Percentiles rank a stretch among this genome's conserved stretches.
Conservation (phyloP, 2,797 vertebrate species). For the Muscicapa comitata region DNA sequence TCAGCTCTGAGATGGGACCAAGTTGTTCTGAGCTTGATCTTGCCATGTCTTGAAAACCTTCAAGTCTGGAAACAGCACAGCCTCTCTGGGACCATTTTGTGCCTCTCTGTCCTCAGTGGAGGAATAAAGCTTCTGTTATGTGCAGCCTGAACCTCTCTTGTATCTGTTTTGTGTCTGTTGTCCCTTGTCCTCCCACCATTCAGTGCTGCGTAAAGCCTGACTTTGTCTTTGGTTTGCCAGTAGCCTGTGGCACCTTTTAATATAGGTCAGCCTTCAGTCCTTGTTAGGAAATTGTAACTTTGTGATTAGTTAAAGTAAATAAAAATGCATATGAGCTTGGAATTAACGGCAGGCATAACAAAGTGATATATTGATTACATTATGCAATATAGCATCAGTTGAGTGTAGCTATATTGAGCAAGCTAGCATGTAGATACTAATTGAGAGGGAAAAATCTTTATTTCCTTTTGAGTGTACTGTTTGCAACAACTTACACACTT, state of each 20-base stretch:
- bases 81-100: background rate
- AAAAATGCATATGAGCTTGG: background rate
- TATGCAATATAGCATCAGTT: background rate
- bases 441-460: conserved; percentile 38
- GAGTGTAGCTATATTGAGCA: background rate
- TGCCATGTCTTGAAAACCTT: background rate
- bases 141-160: background rate
- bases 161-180: background rate
- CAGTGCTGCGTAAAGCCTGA: background rate
- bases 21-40: background rate
- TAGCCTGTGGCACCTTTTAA: background rate
- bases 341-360: background rate
- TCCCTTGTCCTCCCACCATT: background rate
- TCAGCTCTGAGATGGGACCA: background rate
- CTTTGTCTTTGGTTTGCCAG: background rate
- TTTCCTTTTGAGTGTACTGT: background rate
- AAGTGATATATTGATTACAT: conserved; percentile 6
- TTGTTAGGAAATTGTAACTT: conserved; percentile 18
- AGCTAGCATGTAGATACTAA: background rate
- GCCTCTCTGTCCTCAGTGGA: background rate
- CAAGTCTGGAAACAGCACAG: background rate
- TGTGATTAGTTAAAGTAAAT: conserved; percentile 30
- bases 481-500: background rate
- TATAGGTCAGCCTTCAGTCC: conserved; percentile 21
- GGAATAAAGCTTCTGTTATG: background rate